Base-by-base conservation (phyloP, 2,113 vertebrate species). In the Mirounga angustirostris region DNA sequence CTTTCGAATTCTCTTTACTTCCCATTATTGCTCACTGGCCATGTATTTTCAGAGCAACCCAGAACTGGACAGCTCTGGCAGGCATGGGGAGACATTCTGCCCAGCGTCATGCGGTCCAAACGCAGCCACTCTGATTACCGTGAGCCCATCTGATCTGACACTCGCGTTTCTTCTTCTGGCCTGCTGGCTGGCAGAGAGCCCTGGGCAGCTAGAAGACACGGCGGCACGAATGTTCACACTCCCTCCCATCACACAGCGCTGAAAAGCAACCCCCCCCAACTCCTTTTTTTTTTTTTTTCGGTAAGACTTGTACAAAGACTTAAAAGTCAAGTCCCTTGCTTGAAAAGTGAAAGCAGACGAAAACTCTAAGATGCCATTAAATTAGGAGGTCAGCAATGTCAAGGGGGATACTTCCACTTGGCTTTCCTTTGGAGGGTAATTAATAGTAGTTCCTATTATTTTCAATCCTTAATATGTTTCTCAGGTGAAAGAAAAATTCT, bases 101-200 rank as follows among this genome's bases (percentile, higher is more conserved):
- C 94, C 83, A 76, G 88, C 9, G 65, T 63, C 89, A 56, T 85
- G 94, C 94, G 88, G 90, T 87, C 89, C 95, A 96, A 94, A 71
- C 26, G 28, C 95, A 91, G 92, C 74, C 90, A 91, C 95, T 92
- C 97, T 88, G 97, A 97, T 97, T 52, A 95, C 86, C 1, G 28
- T 5, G 86, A 80, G 97, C 96, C 97, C 97, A 97, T 97, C 97
- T 98, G 97, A 98, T 96, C 79, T 87, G 98, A 97, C 94, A 95
- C 97, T 96, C 40, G 0, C 7, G 84, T 95, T 97, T 96, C 97
- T 97, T 74, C 97, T 95, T 40, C 59, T 63, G 95, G 95, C 61
- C 92, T 56, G 92, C 12, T 50, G 95, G 96, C 92, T 97, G 98
- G 97, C 96, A 76, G 52, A 18, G 76, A 4, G 85, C 98, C 98